phyloP scores from a whole-genome alignment of 2,797 vertebrate species.

The Sparidentex hasta region DNA sequence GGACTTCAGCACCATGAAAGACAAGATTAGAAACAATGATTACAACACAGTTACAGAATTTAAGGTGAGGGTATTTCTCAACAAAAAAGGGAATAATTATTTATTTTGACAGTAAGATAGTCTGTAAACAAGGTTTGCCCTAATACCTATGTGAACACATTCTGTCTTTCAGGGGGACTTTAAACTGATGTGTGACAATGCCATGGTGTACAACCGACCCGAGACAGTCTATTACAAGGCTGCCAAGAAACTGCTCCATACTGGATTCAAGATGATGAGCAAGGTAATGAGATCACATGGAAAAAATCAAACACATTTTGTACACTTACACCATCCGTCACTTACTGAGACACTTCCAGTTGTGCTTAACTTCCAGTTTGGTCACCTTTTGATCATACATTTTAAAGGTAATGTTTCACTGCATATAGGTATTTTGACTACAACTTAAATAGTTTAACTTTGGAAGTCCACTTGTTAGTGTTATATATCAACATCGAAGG shows the following conservation, averaged over 20 bases:
- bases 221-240: conserved; percentile 99
- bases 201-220: conserved; percentile 98
- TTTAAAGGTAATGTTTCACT: background rate
- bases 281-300: conserved; percentile 88
- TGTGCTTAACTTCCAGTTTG: background rate
- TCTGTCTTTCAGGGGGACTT: conserved; percentile 92
- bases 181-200: conserved; percentile 99
- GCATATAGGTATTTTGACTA: background rate
- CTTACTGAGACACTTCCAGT: background rate
- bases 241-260: conserved; percentile 98
- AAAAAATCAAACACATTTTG: background rate
- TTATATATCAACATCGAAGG: background rate
- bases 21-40: conserved; percentile 93
- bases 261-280: conserved; percentile 99
- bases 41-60: conserved; percentile 99
- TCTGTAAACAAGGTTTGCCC: background rate
- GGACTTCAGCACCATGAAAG: conserved; percentile 99
- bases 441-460: background rate
- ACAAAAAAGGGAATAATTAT: background rate
- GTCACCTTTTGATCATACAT: background rate
- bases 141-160: conserved; percentile 15
- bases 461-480: background rate
- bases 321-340: background rate
- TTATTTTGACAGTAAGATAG: background rate
- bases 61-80: conserved; percentile 86